Conservation (phyloP, 2,113 vertebrate genomes). For the Solea senegalensis region DNA sequence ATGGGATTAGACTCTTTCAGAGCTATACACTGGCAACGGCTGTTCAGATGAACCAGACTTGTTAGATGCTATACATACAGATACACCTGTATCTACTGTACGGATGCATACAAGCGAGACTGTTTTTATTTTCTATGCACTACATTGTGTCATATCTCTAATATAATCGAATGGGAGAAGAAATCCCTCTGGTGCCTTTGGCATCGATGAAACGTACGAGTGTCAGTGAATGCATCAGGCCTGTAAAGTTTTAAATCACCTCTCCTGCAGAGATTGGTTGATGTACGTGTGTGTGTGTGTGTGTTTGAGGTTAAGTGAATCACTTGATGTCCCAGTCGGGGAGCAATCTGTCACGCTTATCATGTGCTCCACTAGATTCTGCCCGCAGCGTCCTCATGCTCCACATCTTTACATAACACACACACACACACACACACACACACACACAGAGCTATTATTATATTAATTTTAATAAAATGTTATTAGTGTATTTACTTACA, state of each 20-base stretch:
- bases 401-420: slow-evolving; percentile 22
- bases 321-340: slow-evolving; percentile 44
- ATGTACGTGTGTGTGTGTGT: slow-evolving; percentile 8
- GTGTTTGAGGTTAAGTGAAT: slow-evolving; percentile 15
- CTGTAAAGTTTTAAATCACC: neutral
- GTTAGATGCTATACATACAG: neutral
- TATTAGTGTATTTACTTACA: too few species aligned
- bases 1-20: slow-evolving; percentile 13
- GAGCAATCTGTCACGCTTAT: slow-evolving; percentile 58
- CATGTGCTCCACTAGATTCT: slow-evolving; percentile 36
- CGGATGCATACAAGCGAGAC: neutral
- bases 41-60: neutral
- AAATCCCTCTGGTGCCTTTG: neutral
- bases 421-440: too few species aligned
- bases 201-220: too few species aligned
- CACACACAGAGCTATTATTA: too few species aligned
- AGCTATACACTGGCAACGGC: slow-evolving; percentile 13
- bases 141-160: too few species aligned
- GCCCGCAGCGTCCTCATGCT: slow-evolving; percentile 49
- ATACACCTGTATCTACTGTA: neutral
- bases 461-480: too few species aligned
- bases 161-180: too few species aligned
- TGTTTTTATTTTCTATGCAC: too few species aligned
- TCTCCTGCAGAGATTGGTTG: neutral
- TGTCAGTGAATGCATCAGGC: neutral